Evolutionary conservation across 2,888 invertebrate species (phyloP).

Genomic region (Metallyticus violacea): DNA sequence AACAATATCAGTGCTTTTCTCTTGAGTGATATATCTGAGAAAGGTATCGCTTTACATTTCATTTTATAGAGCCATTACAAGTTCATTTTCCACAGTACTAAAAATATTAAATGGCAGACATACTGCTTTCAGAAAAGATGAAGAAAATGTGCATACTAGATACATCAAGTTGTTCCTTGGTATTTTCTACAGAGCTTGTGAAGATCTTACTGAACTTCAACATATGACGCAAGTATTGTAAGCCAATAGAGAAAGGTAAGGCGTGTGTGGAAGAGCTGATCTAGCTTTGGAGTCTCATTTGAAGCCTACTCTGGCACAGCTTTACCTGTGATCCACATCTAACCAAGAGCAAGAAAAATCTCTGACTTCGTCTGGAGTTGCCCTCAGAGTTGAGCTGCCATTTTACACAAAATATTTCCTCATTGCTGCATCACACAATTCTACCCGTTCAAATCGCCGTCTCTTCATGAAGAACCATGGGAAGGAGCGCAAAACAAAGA

Average conservation of each 20-base stretch:
- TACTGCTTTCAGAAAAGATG: slow-evolving; percentile 39
- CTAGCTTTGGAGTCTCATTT: slow-evolving; percentile 77
- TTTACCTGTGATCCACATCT: slow-evolving; percentile 62
- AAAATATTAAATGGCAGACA: slow-evolving; percentile 53
- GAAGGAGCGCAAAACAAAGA: slow-evolving; percentile 50
- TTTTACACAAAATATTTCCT: slow-evolving; percentile 87
- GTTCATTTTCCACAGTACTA: slow-evolving; percentile 79
- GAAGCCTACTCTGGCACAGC: slow-evolving; percentile 68
- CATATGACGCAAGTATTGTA: slow-evolving; percentile 76
- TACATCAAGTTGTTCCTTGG: slow-evolving; percentile 80
- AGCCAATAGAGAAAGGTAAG: slow-evolving; percentile 68
- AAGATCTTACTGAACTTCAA: slow-evolving; percentile 79
- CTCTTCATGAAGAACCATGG: slow-evolving; percentile 80
- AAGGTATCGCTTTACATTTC: slow-evolving; percentile 70
- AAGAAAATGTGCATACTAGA: slow-evolving; percentile 63
- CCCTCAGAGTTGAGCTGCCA: slow-evolving; percentile 65
- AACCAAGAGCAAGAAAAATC: neutral
- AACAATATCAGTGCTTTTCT: slow-evolving; percentile 70
- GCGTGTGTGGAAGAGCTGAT: slow-evolving; percentile 51
- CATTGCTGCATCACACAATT: slow-evolving; percentile 90
- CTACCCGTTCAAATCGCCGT: slow-evolving; percentile 81
- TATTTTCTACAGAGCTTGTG: slow-evolving; percentile 79
- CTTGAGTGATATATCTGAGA: slow-evolving; percentile 76
- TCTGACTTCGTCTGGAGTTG: slow-evolving; percentile 31
- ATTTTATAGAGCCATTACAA: slow-evolving; percentile 66